Percentiles rank a stretch among this genome's conserved stretches.
Conservation (phyloP, 2,888 invertebrate species). For the Endomychus coccineus region DNA sequence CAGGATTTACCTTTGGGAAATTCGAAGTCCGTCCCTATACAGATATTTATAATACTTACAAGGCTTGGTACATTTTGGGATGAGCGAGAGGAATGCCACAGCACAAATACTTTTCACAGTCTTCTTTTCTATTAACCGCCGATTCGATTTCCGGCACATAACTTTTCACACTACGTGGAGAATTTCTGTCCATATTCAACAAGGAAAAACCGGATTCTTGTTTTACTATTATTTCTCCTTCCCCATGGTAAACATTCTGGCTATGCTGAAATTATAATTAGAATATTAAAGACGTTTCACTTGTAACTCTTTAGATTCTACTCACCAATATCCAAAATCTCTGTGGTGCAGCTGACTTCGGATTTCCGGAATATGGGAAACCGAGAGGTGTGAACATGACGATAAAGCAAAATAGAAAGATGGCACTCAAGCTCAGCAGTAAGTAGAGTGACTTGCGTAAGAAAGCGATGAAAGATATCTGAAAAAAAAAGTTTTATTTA, state of each 20-base stretch:
- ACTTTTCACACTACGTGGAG: background rate
- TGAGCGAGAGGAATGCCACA: background rate
- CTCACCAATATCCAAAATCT: slow-evolving; percentile 69
- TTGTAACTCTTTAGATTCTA: no score
- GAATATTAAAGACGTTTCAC: background rate
- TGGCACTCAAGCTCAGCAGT: no score
- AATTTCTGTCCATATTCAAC: background rate
- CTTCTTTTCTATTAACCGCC: background rate
- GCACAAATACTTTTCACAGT: background rate
- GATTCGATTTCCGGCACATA: slow-evolving; percentile 5
- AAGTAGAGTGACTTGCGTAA: no score
- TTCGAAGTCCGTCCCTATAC: no score
- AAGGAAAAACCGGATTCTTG: background rate
- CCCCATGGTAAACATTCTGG: background rate
- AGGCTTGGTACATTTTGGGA: background rate
- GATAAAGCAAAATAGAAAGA: background rate
- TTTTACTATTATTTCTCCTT: background rate
- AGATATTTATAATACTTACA: no score
- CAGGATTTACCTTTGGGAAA: no score
- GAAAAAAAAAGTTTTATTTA: no score
- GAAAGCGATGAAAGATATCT: no score
- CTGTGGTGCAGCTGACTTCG: slow-evolving; percentile 58
- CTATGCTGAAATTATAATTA: background rate
- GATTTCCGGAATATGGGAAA: slow-evolving; percentile 64
- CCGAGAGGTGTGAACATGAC: slow-evolving; percentile 45